Conservation (phyloP, 2,113 vertebrate species). For the Thamnaconus septentrionalis region DNA sequence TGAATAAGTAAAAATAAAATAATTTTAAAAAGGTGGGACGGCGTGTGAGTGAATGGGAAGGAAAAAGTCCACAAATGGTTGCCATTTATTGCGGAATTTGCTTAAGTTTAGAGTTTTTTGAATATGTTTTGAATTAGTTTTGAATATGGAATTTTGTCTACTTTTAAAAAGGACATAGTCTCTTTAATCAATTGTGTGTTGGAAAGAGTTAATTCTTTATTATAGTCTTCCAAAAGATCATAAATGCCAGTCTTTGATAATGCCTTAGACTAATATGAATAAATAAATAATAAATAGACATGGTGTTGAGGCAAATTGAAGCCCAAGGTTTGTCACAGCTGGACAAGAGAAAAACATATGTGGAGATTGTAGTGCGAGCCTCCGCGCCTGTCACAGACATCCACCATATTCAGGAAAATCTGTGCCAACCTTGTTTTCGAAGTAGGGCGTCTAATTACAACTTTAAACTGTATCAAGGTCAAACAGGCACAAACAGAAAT, state of each 20-base stretch:
- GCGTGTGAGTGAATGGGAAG: background rate
- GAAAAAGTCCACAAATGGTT: background rate
- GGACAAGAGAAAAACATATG: background rate
- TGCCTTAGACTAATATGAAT: background rate
- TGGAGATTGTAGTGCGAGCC: too few relatives aligned
- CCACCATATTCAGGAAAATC: background rate
- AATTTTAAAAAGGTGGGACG: background rate
- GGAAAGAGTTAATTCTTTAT: background rate
- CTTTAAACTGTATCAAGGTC: background rate
- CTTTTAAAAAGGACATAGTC: conserved; percentile 3
- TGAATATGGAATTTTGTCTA: conserved; percentile 5
- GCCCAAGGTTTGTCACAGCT: background rate
- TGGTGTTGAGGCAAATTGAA: background rate
- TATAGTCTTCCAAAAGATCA: too few relatives aligned
- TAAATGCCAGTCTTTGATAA: background rate
- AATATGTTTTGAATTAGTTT: too few relatives aligned
- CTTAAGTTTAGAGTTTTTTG: background rate
- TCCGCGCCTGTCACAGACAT: background rate
- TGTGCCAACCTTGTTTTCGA: background rate
- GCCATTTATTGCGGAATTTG: background rate
- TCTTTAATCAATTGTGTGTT: background rate
- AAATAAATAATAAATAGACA: too few relatives aligned
- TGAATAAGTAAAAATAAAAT: background rate
- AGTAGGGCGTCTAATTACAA: background rate
- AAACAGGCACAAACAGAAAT: background rate